Evolutionary conservation across 2,797 vertebrate species (phyloP).

Genomic region (Hoplostethus atlanticus): DNA sequence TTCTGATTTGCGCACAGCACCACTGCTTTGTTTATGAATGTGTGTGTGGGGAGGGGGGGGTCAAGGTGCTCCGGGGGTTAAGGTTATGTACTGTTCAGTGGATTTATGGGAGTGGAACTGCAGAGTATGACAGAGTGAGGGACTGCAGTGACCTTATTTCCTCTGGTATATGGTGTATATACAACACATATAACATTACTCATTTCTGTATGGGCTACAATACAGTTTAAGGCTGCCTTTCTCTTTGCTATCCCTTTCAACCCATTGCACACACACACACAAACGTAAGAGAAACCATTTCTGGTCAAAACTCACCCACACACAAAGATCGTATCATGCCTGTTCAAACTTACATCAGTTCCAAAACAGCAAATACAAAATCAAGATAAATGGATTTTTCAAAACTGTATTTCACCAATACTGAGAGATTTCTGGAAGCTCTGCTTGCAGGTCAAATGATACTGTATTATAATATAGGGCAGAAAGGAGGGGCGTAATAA

Average conservation of each 20-base stretch:
- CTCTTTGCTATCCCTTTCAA: background rate
- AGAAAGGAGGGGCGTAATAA: conserved; percentile 5
- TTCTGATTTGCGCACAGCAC: background rate
- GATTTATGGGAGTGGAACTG: conserved; percentile 10
- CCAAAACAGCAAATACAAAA: too few relatives aligned
- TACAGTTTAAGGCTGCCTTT: background rate
- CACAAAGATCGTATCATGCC: conserved; percentile 17
- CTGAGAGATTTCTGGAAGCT: too few relatives aligned
- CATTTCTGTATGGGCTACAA: too few relatives aligned
- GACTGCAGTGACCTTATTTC: background rate
- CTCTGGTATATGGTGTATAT: background rate
- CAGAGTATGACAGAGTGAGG: background rate
- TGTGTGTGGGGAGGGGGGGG: background rate
- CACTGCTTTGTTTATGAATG: background rate
- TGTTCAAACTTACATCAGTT: conserved; percentile 2
- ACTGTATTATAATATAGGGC: conserved; percentile 13
- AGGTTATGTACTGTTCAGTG: conserved; percentile 5
- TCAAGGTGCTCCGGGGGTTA: conserved; percentile 19
- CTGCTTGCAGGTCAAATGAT: conserved; percentile 11
- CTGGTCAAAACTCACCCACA: conserved; percentile 15
- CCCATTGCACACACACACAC: conserved; percentile 4
- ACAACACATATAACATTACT: too few relatives aligned
- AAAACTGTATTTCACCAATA: too few relatives aligned
- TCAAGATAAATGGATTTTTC: too few relatives aligned
- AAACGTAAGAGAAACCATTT: background rate